Evolutionary conservation across 2,797 vertebrate species (phyloP).

Genomic region (Labeo calbasu): DNA sequence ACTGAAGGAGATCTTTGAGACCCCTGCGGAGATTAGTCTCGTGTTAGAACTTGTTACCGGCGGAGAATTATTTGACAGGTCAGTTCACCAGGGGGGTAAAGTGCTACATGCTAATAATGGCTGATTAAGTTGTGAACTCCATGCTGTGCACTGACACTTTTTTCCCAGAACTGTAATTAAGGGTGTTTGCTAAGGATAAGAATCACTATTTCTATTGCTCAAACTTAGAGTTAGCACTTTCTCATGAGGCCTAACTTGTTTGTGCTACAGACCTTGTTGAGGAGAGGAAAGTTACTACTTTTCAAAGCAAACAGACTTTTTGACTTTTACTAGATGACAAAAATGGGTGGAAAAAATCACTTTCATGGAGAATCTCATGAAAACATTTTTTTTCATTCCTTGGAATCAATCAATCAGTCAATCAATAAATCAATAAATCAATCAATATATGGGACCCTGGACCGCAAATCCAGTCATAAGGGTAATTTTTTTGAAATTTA

Average conservation of each 20-base stretch:
- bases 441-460: no score
- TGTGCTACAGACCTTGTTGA: neutral
- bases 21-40: conserved; percentile 86
- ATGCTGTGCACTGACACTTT: conserved; percentile 18
- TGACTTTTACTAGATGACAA: neutral
- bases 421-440: no score
- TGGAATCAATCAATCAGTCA: no score
- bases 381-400: neutral
- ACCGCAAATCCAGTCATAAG: no score
- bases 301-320: neutral
- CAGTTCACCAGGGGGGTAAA: conserved; percentile 57
- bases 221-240: neutral
- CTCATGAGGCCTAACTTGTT: neutral
- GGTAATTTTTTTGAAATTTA: no score
- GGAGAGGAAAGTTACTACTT: neutral
- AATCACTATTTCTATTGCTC: neutral
- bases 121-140: conserved; percentile 29
- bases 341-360: neutral
- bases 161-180: conserved; percentile 12
- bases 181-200: neutral
- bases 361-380: neutral
- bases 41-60: conserved; percentile 87
- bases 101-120: conserved; percentile 34
- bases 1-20: conserved; percentile 91
- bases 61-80: conserved; percentile 90